Evolutionary conservation across 2,113 vertebrate species (phyloP).

Genomic region (Mystacornis crossleyi): DNA sequence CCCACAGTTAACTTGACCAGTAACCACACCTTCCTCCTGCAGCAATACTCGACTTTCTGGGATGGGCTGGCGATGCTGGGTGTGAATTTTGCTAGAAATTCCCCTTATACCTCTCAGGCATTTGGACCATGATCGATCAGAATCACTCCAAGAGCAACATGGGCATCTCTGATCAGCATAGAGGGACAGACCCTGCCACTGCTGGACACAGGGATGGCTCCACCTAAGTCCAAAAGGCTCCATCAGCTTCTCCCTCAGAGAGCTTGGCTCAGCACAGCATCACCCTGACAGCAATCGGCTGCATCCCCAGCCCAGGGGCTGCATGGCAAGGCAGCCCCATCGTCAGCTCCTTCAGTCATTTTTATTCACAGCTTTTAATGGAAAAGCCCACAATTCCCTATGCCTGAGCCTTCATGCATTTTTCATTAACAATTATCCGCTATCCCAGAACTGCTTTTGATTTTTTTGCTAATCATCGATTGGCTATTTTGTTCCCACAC

Average conservation of each 20-base stretch:
- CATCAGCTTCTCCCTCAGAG: neutral
- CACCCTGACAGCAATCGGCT: rapidly evolving
- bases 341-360: neutral
- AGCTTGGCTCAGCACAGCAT: neutral
- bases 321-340: neutral
- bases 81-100: neutral
- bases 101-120: neutral
- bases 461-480: slow-evolving; percentile 64
- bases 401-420: slow-evolving; percentile 47
- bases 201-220: neutral
- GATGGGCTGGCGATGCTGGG: rapidly evolving
- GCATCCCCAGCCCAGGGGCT: neutral
- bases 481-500: slow-evolving; percentile 66
- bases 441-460: slow-evolving; percentile 55
- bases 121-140: rapidly evolving
- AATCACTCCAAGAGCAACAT: neutral
- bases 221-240: neutral
- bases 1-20: neutral
- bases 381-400: slow-evolving; percentile 48
- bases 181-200: neutral
- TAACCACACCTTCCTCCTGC: neutral
- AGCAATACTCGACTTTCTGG: neutral
- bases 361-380: slow-evolving; percentile 63
- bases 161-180: neutral
- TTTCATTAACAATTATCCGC: slow-evolving; percentile 59